phyloP scores from a whole-genome alignment of 2,797 vertebrate species.

The Falco concolor region DNA sequence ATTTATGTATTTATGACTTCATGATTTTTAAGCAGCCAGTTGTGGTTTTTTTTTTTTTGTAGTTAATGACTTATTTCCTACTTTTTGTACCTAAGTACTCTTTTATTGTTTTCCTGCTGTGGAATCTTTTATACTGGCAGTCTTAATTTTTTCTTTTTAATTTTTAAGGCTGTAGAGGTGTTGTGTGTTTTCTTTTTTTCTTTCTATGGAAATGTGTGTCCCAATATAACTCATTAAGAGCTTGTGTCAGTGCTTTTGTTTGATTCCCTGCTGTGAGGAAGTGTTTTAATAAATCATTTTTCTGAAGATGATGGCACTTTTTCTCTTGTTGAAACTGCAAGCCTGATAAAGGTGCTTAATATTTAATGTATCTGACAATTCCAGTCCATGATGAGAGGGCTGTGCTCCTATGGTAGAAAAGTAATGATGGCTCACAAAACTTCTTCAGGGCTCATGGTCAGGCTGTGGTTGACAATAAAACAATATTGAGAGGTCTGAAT shows the following conservation, averaged over 20 bases:
- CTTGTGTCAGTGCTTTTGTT: neutral
- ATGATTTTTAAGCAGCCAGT: neutral
- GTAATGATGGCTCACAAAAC: neutral
- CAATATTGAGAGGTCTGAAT: neutral
- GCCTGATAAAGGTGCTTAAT: neutral
- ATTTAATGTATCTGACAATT: neutral
- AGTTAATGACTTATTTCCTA: neutral
- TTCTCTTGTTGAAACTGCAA: neutral
- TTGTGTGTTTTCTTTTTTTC: too few species aligned
- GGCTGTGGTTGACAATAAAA: neutral
- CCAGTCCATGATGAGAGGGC: neutral
- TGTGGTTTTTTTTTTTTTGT: neutral
- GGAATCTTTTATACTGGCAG: neutral
- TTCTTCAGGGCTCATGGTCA: neutral
- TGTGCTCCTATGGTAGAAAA: neutral
- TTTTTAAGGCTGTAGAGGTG: neutral
- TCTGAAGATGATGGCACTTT: neutral
- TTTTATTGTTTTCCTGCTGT: constrained; percentile 16
- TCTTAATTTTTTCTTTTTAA: neutral
- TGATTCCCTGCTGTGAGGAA: neutral
- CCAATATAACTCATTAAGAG: neutral
- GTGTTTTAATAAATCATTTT: constrained; percentile 15
- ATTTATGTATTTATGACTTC: neutral
- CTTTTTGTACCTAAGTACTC: neutral
- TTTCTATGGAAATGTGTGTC: neutral